phyloP scores from a whole-genome alignment of 2,888 invertebrate species.

The Drosophila subsilvestris region DNA sequence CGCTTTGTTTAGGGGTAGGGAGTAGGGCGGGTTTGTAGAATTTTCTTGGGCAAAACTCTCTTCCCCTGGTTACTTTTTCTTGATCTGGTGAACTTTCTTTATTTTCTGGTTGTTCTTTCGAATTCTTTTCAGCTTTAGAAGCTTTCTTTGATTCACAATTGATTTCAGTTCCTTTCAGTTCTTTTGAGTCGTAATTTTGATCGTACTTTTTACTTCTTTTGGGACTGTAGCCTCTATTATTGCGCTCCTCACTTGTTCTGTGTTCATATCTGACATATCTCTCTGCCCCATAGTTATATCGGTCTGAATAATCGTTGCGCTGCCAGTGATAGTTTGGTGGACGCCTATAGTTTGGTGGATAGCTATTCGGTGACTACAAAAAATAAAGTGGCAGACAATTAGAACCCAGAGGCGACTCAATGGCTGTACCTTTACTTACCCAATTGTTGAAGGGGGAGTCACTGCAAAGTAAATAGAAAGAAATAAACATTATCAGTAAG shows the following conservation, averaged over 20 bases:
- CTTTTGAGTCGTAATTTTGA: not conserved
- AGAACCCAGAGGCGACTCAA: not conserved
- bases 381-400: not conserved
- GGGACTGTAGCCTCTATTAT: not conserved
- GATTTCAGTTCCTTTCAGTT: not conserved
- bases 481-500: constrained; percentile 20
- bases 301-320: not conserved
- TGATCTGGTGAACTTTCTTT: not conserved
- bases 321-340: not conserved
- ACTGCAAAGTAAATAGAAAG: constrained; percentile 48
- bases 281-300: not conserved
- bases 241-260: not conserved
- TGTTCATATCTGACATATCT: not conserved
- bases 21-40: too few species aligned
- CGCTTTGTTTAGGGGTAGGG: too few species aligned
- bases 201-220: not conserved
- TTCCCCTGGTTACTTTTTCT: not conserved
- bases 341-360: not conserved
- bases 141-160: not conserved
- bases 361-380: constrained; percentile 8
- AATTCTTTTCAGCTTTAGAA: not conserved
- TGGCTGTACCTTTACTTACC: constrained; percentile 58
- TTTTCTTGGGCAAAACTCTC: too few species aligned
- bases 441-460: constrained; percentile 35
- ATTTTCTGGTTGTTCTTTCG: not conserved